phyloP scores from a whole-genome alignment of 2,888 invertebrate species.

The Dioctria rufipes region DNA sequence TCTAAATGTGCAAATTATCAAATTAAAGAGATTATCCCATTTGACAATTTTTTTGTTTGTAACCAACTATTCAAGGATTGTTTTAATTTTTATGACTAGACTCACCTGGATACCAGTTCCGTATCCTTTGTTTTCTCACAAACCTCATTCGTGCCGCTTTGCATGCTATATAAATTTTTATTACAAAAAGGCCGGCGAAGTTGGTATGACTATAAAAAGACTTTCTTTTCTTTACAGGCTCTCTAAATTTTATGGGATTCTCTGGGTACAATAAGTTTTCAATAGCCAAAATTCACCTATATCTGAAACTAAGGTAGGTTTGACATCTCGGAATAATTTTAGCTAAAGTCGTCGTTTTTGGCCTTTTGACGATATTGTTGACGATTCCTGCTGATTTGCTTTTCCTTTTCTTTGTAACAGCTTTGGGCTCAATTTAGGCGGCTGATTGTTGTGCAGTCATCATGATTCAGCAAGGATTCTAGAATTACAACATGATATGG shows the following conservation, averaged over 20 bases:
- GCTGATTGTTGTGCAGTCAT: constrained; percentile 48
- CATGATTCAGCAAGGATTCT: constrained; percentile 52
- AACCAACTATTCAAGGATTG: neutral
- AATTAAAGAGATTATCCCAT: constrained; percentile 52
- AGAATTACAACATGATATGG: constrained; percentile 28
- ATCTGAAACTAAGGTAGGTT: neutral
- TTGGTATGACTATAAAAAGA: constrained; percentile 1
- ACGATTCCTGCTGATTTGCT: constrained; percentile 52
- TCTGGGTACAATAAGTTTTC: neutral
- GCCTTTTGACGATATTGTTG: constrained; percentile 11
- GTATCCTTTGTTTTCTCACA: constrained; percentile 8
- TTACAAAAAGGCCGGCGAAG: constrained; percentile 5
- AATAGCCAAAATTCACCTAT: neutral
- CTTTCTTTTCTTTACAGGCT: constrained; percentile 36
- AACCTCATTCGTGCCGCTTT: constrained; percentile 28
- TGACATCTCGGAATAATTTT: neutral
- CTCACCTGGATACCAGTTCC: neutral
- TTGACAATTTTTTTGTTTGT: constrained; percentile 21
- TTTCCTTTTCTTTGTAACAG: constrained; percentile 31
- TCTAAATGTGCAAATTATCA: constrained; percentile 47
- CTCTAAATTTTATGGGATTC: constrained; percentile 32
- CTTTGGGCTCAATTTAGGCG: constrained; percentile 25
- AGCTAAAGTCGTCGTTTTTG: neutral
- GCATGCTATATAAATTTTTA: constrained; percentile 37
- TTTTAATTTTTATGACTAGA: constrained; percentile 12